Evolutionary conservation across 2,797 vertebrate genomes (phyloP).

Genomic region (Syndactyla subalaris): DNA sequence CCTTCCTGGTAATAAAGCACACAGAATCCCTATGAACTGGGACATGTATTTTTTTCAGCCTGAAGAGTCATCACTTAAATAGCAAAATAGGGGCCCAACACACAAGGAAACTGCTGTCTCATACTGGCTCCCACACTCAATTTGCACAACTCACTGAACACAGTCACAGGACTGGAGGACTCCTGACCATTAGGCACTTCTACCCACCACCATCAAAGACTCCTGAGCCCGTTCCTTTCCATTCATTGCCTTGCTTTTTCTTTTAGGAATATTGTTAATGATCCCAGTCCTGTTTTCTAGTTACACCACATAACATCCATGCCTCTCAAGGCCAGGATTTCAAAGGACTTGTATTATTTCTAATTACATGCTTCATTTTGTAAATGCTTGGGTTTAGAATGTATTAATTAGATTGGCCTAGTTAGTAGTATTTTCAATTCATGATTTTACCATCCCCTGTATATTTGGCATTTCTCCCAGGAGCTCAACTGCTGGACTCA

Average conservation of each 20-base stretch:
- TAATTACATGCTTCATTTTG: slow-evolving; percentile 9
- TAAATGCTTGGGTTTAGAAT: slow-evolving; percentile 14
- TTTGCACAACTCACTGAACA: background rate
- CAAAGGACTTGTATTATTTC: background rate
- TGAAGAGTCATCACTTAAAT: background rate
- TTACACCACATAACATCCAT: background rate
- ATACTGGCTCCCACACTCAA: background rate
- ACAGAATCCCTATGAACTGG: background rate
- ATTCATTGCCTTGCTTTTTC: background rate
- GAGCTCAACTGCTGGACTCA: background rate
- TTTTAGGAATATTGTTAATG: background rate
- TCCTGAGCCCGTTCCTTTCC: background rate
- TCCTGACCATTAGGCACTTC: background rate
- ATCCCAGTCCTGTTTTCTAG: background rate
- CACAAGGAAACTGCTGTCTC: background rate
- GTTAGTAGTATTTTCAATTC: slow-evolving; percentile 16
- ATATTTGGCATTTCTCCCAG: slow-evolving; percentile 27
- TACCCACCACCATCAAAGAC: background rate
- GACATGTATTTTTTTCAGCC: background rate
- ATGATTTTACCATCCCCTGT: background rate
- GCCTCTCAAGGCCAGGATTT: background rate
- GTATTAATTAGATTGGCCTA: slow-evolving; percentile 41
- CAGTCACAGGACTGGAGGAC: background rate
- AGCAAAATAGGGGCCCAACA: background rate
- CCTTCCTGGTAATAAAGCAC: background rate